phyloP scores from a whole-genome alignment of 2,888 invertebrate species.

The Thymelicus acteon region DNA sequence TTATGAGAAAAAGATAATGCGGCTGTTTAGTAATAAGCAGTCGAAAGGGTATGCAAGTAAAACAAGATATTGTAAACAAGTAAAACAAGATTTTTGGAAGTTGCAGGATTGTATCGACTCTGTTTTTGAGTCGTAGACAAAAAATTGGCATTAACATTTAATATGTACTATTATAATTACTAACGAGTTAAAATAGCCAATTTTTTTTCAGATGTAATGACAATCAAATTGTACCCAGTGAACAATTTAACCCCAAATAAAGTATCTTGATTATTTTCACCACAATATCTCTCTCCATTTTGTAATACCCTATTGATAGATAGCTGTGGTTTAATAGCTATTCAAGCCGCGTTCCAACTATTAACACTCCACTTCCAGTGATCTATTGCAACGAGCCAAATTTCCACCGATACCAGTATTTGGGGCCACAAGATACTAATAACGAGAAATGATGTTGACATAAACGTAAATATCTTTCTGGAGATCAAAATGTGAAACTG shows the following conservation, averaged over 20 bases:
- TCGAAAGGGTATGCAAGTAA: too few species aligned
- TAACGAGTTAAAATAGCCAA: background rate
- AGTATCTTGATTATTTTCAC: background rate
- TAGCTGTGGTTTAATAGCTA: conserved; percentile 9
- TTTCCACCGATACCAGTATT: conserved; percentile 10
- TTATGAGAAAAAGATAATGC: too few species aligned
- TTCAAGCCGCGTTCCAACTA: conserved; percentile 15
- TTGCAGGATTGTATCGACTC: too few species aligned
- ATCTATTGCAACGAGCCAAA: conserved; percentile 24
- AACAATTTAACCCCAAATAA: background rate
- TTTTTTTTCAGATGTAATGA: background rate
- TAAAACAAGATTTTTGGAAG: too few species aligned
- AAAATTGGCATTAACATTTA: too few species aligned
- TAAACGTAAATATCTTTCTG: conserved; percentile 1
- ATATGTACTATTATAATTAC: too few species aligned
- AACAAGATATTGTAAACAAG: too few species aligned
- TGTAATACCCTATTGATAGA: conserved; percentile 4
- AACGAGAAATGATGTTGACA: conserved; percentile 4
- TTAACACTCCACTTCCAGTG: conserved; percentile 3
- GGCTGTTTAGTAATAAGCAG: too few species aligned
- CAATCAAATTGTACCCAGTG: background rate
- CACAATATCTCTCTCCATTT: conserved; percentile 2
- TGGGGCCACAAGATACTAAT: conserved; percentile 2
- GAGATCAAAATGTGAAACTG: background rate
- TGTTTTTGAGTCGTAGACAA: too few species aligned